Evolutionary conservation across 2,888 invertebrate species (phyloP).

Genomic region (Syrista parreyssii): DNA sequence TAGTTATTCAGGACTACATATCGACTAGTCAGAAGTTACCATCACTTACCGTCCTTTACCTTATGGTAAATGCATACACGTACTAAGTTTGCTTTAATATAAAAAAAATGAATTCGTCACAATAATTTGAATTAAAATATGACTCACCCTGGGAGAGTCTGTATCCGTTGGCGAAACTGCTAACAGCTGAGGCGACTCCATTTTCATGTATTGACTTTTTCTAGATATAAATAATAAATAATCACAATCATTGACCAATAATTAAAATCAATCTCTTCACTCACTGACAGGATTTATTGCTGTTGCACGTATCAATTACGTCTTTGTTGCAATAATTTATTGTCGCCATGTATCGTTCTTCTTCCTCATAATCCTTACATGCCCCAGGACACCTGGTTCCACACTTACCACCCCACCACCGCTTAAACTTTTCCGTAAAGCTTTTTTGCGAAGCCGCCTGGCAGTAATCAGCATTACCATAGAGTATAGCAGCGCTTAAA

Average conservation of each 20-base stretch:
- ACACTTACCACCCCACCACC: conserved; percentile 36
- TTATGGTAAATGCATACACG: not conserved
- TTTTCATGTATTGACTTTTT: conserved; percentile 37
- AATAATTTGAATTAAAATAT: conserved; percentile 3
- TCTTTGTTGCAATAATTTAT: conserved; percentile 52
- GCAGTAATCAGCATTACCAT: conserved; percentile 45
- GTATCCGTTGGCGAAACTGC: conserved; percentile 32
- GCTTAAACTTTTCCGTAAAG: conserved; percentile 33
- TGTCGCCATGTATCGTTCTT: conserved; percentile 50
- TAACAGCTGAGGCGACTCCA: conserved; percentile 28
- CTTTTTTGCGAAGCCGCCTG: conserved; percentile 27
- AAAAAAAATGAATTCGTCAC: not conserved
- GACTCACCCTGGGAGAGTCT: conserved; percentile 33
- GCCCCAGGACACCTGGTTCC: conserved; percentile 39
- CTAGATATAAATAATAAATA: conserved; percentile 21
- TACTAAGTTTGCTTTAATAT: not conserved
- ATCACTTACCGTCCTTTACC: too few species aligned
- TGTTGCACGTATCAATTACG: conserved; percentile 23
- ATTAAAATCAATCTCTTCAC: conserved; percentile 1
- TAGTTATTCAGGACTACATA: not conserved
- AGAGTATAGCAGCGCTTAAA: conserved; percentile 46
- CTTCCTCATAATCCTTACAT: conserved; percentile 39
- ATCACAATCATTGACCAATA: not conserved
- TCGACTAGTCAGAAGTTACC: not conserved
- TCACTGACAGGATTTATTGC: conserved; percentile 34